phyloP scores from a whole-genome alignment of 2,888 invertebrate species.

The Molanna angustata region DNA sequence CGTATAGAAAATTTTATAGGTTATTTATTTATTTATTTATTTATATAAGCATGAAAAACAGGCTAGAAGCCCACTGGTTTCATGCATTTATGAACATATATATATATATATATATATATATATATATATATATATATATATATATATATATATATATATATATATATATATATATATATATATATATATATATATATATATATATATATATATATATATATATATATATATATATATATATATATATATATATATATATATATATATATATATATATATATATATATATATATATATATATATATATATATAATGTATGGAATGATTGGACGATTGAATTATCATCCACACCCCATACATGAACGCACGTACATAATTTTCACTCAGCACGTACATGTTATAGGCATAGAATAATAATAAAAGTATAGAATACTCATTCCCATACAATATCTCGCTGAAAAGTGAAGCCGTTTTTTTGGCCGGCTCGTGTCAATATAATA shows the following conservation, averaged over 20 bases:
- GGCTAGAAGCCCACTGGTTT: too few relatives aligned
- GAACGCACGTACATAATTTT: too few relatives aligned
- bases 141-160: not conserved
- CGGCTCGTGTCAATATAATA: too few relatives aligned
- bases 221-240: not conserved
- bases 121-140: not conserved
- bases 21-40: not conserved
- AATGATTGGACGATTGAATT: too few relatives aligned
- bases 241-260: conserved; percentile 7
- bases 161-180: not conserved
- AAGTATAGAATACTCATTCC: too few relatives aligned
- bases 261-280: conserved; percentile 6
- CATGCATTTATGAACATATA: not conserved
- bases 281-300: conserved; percentile 7
- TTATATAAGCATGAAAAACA: too few relatives aligned
- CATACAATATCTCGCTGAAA: too few relatives aligned
- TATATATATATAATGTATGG: too few relatives aligned
- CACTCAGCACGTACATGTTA: not conserved
- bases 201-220: not conserved
- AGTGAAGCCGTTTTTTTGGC: too few relatives aligned
- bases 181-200: not conserved
- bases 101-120: not conserved
- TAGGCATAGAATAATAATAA: too few relatives aligned
- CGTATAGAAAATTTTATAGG: too few relatives aligned
- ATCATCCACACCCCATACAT: too few relatives aligned